Conservation (phyloP, 2,113 vertebrate genomes). For the Callaeas wilsoni region DNA sequence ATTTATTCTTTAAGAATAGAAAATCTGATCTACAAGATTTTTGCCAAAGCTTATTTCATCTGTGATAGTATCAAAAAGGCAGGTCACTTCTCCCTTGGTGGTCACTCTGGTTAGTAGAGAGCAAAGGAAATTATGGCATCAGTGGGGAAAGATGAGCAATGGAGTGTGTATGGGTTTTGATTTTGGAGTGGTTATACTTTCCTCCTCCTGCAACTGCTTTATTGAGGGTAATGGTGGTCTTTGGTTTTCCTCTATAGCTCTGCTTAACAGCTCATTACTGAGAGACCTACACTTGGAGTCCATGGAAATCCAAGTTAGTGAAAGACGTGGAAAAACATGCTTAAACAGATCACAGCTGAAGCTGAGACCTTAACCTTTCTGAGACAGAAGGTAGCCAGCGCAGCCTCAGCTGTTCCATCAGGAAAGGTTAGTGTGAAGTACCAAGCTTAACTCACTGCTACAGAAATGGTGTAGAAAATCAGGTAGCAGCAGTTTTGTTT, state of each 20-base stretch:
- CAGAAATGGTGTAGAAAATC: neutral
- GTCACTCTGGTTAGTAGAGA: neutral
- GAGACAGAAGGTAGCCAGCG: neutral
- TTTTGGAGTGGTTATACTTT: neutral
- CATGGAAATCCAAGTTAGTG: neutral
- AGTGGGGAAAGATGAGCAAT: neutral
- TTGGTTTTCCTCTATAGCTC: neutral
- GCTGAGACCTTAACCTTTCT: neutral
- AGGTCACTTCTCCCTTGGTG: neutral
- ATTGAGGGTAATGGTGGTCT: neutral
- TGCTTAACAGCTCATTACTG: neutral
- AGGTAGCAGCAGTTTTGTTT: neutral
- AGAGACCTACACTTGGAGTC: neutral
- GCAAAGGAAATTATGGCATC: neutral
- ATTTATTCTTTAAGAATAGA: neutral
- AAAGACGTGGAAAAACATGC: neutral
- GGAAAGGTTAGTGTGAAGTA: neutral
- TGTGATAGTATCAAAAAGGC: neutral
- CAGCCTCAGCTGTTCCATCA: neutral
- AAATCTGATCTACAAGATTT: neutral
- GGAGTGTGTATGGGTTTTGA: neutral
- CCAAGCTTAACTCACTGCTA: neutral
- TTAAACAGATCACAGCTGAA: neutral
- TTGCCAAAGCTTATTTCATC: neutral
- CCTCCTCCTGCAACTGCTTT: neutral